Percentiles rank a stretch among this genome's conserved stretches.
These are phyloP conservation scores for Pteropus alecto DNA, from an alignment of 2,113 vertebrate species.

Conservation along the genomic window DNA sequence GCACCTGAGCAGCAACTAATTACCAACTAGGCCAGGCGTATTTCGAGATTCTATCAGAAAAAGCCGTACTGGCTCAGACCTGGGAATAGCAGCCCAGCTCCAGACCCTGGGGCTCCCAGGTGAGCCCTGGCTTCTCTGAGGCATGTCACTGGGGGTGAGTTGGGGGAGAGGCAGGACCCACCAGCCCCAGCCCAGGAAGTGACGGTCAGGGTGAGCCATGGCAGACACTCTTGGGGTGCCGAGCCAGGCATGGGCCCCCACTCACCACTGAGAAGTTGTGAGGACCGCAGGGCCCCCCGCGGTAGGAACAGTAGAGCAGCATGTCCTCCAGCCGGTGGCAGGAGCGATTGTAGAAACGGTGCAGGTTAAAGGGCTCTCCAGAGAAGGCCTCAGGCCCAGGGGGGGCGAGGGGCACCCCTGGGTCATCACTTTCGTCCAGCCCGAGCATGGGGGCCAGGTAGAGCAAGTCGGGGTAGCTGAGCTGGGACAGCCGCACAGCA, in stretches of 20 bases:
- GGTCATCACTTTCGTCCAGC: slow-evolving; percentile 89
- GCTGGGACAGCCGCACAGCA: slow-evolving; percentile 89
- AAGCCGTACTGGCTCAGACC: not conserved
- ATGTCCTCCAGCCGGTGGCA: slow-evolving; percentile 95
- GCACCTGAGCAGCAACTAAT: not conserved
- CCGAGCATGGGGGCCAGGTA: slow-evolving; percentile 92
- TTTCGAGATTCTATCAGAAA: not conserved
- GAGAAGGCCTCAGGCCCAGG: slow-evolving; percentile 71
- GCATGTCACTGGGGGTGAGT: not conserved
- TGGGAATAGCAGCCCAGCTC: not conserved
- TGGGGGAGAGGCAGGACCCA: not conserved
- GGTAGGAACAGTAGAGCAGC: slow-evolving; percentile 92
- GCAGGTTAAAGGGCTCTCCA: slow-evolving; percentile 86
- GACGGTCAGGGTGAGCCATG: not conserved
- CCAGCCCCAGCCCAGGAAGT: not conserved
- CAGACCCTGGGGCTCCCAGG: not conserved
- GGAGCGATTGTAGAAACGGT: slow-evolving; percentile 91
- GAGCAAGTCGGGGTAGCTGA: slow-evolving; percentile 91
- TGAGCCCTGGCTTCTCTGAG: not conserved
- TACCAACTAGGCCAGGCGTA: not conserved
- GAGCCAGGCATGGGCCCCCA: slow-evolving; percentile 33
- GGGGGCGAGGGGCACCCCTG: slow-evolving; percentile 86
- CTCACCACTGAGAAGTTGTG: slow-evolving; percentile 93
- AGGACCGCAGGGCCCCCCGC: slow-evolving; percentile 88
- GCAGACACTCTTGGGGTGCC: not conserved